Conservation (phyloP, 2,888 invertebrate species). For the Mimumesa dahlbomi region DNA sequence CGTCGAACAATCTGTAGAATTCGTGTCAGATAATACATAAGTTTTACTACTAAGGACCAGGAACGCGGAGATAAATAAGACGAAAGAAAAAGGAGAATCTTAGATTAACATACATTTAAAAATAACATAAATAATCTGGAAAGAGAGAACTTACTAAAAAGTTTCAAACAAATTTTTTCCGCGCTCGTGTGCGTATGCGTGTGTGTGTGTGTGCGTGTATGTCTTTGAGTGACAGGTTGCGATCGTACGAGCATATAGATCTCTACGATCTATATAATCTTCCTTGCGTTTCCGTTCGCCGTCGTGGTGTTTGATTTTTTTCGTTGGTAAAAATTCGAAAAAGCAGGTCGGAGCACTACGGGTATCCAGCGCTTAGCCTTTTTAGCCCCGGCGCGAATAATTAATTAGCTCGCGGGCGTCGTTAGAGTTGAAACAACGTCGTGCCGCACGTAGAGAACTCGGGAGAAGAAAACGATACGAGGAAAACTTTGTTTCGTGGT, state of each 20-base stretch:
- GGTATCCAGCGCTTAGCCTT: constrained; percentile 75
- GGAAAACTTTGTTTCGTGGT: background rate
- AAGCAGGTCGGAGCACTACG: constrained; percentile 79
- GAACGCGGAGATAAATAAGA: background rate
- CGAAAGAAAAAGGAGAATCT: background rate
- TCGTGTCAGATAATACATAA: background rate
- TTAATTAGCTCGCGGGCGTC: constrained; percentile 71
- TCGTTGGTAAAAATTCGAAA: constrained; percentile 63
- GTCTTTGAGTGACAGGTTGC: no score
- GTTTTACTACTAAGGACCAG: background rate
- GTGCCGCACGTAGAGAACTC: constrained; percentile 46
- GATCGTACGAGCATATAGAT: no score
- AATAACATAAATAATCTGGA: background rate
- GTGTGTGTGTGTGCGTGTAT: constrained; percentile 18
- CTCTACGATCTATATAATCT: constrained; percentile 31
- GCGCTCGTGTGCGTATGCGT: constrained; percentile 21
- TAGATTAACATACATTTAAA: constrained; percentile 1
- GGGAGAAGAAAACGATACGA: constrained; percentile 41
- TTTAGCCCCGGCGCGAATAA: constrained; percentile 71
- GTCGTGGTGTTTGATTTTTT: constrained; percentile 25
- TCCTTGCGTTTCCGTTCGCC: constrained; percentile 34
- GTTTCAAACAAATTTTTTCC: constrained; percentile 1
- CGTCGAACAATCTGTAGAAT: background rate
- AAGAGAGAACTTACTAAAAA: no score
- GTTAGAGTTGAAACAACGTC: constrained; percentile 47